Conservation (phyloP, 2,888 invertebrate species). For the Esperia sulphurella region DNA sequence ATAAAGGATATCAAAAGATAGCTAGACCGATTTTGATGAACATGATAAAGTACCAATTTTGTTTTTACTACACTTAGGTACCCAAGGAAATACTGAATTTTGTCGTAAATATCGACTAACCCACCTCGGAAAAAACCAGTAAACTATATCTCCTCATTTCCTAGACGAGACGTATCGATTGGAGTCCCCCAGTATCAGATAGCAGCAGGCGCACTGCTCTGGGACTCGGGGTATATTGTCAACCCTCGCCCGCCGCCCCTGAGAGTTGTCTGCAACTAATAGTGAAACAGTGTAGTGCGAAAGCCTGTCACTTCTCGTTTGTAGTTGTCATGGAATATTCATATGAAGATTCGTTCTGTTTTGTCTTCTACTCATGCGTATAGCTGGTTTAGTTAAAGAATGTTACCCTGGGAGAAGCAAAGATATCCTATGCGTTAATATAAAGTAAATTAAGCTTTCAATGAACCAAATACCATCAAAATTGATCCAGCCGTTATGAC, state of each 20-base stretch:
- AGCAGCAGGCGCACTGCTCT: constrained; percentile 1
- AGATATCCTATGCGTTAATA: too few relatives aligned
- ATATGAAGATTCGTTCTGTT: not conserved
- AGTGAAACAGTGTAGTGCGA: constrained; percentile 38
- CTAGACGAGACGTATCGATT: constrained; percentile 12
- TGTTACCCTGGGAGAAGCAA: too few relatives aligned
- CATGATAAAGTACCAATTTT: too few relatives aligned
- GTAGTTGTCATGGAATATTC: constrained; percentile 4
- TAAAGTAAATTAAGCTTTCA: too few relatives aligned
- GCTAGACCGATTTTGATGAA: too few relatives aligned
- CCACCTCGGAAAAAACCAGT: not conserved
- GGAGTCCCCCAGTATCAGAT: constrained; percentile 5
- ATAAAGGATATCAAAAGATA: too few relatives aligned
- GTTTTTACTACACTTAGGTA: too few relatives aligned
- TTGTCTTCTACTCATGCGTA: not conserved
- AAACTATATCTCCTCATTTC: not conserved
- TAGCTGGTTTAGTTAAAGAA: too few relatives aligned
- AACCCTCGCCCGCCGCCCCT: constrained; percentile 21
- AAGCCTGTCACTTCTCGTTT: constrained; percentile 41
- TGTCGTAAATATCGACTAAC: too few relatives aligned
- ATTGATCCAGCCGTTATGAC: too few relatives aligned
- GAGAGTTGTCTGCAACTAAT: constrained; percentile 29
- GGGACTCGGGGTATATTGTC: constrained; percentile 22
- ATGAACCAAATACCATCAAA: too few relatives aligned
- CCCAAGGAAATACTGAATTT: not conserved